These are phyloP conservation scores for Bubo scandiacus DNA, from an alignment of 2,113 vertebrate genomes.

Conservation along the genomic window DNA sequence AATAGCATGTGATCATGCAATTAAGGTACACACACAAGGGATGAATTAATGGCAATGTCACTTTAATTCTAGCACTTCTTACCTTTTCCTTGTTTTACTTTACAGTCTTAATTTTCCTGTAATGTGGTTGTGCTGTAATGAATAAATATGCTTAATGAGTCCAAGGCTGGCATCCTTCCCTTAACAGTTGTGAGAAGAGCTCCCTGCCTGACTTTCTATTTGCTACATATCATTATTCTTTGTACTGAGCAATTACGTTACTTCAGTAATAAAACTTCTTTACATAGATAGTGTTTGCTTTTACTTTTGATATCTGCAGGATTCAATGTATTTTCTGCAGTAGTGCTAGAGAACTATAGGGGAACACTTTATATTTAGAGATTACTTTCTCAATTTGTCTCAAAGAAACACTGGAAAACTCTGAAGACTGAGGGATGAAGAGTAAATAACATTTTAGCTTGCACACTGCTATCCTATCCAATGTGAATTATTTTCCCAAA, in stretches of 20 bases:
- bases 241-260: not conserved
- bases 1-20: not conserved
- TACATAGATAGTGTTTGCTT: not conserved
- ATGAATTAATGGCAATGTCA: not conserved
- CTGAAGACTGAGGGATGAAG: not conserved
- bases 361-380: not conserved
- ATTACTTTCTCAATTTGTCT: not conserved
- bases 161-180: not conserved
- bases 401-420: not conserved
- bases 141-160: constrained; percentile 4
- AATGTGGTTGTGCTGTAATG: not conserved
- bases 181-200: not conserved
- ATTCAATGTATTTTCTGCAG: not conserved
- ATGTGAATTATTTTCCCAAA: not conserved
- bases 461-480: not conserved
- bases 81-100: not conserved
- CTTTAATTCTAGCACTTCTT: not conserved
- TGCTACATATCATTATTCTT: not conserved
- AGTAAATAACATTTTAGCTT: not conserved
- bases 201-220: not conserved
- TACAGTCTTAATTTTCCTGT: not conserved
- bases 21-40: not conserved
- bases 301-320: not conserved
- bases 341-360: not conserved
- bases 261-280: not conserved